Percentiles rank a stretch among this genome's conserved stretches.
phyloP scores from a whole-genome alignment of 2,888 invertebrate genomes.

The Dorcus hopei region DNA sequence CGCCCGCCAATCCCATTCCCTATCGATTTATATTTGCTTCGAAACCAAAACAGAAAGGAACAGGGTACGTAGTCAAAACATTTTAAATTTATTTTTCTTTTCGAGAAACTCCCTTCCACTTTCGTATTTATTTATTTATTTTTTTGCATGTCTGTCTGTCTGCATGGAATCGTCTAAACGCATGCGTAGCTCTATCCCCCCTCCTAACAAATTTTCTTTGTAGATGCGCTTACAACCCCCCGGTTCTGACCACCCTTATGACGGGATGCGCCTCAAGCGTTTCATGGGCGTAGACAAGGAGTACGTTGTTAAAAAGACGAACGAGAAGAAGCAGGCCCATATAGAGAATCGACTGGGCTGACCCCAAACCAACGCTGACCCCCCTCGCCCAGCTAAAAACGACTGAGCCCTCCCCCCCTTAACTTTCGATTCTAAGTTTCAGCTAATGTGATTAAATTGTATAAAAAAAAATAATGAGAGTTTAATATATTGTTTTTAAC shows the following conservation, averaged over 20 bases:
- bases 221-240: constrained; percentile 70
- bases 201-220: constrained; percentile 23
- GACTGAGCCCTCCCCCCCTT: not conserved
- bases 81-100: too few species aligned
- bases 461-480: not conserved
- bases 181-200: too few species aligned
- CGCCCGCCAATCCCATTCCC: too few species aligned
- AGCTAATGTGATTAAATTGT: not conserved
- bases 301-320: constrained; percentile 31
- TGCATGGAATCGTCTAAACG: too few species aligned
- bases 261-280: constrained; percentile 52
- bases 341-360: constrained; percentile 13
- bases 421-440: not conserved
- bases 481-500: not conserved
- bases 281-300: constrained; percentile 54
- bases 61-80: too few species aligned
- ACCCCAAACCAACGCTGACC: not conserved
- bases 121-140: too few species aligned
- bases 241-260: constrained; percentile 58
- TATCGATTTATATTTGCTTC: too few species aligned
- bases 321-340: constrained; percentile 8
- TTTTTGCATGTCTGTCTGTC: too few species aligned
- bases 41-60: too few species aligned
- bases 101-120: too few species aligned
- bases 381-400: not conserved